Evolutionary conservation across 2,888 invertebrate species (phyloP).

Genomic region (Dasysyrphus tricinctus): DNA sequence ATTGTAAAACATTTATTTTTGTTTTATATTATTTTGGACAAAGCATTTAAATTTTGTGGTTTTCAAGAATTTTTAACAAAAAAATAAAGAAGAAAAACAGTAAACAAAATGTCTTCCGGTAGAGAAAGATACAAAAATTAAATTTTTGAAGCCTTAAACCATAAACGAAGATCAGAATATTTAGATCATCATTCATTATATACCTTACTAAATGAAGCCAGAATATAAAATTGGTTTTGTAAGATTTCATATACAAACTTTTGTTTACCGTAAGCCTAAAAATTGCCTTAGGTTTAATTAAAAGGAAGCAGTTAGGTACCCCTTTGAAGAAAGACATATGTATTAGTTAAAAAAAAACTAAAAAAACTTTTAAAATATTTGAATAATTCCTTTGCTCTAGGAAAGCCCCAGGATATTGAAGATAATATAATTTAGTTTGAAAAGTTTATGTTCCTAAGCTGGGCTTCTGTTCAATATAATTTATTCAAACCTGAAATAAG

Average conservation of each 20-base stretch:
- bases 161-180: constrained; percentile 69
- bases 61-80: constrained; percentile 14
- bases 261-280: not conserved
- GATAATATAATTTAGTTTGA: too few relatives aligned
- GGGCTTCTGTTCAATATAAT: too few relatives aligned
- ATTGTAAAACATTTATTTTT: not conserved
- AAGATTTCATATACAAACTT: not conserved
- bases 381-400: too few relatives aligned
- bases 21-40: constrained; percentile 16
- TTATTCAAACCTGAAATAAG: too few relatives aligned
- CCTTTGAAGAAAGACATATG: too few relatives aligned
- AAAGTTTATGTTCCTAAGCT: too few relatives aligned
- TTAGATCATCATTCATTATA: constrained; percentile 39
- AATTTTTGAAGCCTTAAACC: constrained; percentile 61
- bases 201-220: not conserved
- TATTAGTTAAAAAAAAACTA: too few relatives aligned
- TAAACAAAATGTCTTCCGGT: constrained; percentile 61
- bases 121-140: constrained; percentile 40
- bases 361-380: too few relatives aligned
- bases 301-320: too few relatives aligned
- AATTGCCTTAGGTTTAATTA: not conserved
- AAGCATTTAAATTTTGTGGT: constrained; percentile 25
- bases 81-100: not conserved
- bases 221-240: not conserved
- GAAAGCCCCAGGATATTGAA: too few relatives aligned